Conservation (phyloP, 2,797 vertebrate genomes). For the Lophotriccus pileatus region DNA sequence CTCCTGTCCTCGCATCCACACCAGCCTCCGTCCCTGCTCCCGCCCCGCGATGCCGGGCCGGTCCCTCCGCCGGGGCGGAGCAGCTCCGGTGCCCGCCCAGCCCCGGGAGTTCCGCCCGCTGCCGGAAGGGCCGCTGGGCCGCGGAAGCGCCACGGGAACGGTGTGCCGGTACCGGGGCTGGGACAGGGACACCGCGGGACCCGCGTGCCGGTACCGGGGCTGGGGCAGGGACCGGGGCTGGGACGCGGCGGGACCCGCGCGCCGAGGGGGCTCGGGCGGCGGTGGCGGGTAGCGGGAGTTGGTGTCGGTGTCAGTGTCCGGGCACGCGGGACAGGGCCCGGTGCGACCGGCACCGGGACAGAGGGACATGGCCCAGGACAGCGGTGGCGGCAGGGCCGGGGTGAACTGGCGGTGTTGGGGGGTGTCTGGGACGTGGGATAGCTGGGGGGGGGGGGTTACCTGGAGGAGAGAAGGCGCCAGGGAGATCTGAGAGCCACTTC, state of each 20-base stretch:
- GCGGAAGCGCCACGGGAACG: not conserved
- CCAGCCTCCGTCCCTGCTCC: no score
- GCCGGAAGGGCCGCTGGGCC: not conserved
- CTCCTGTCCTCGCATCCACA: no score
- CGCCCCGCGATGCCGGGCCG: no score
- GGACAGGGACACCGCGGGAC: no score
- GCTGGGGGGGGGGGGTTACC: not conserved
- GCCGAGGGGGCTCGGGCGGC: not conserved
- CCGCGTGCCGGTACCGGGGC: no score
- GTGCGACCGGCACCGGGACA: not conserved
- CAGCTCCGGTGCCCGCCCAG: not conserved
- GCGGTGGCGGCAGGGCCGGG: no score
- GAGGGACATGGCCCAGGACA: no score
- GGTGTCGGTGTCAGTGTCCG: not conserved
- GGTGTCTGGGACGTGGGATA: not conserved
- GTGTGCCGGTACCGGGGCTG: not conserved
- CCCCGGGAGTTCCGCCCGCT: not conserved
- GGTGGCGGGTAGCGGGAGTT: not conserved
- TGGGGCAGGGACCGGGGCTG: no score
- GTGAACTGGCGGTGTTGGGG: no score
- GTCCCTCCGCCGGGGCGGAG: not conserved
- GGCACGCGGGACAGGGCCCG: not conserved
- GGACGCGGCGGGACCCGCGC: no score
- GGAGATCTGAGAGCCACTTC: rapidly evolving
- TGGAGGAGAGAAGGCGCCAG: not conserved